A percentile compares a stretch with the other conserved stretches of the same genome.
phyloP scores from a whole-genome alignment of 1,140 invertebrate species.

The Oryctes rhinoceros region DNA sequence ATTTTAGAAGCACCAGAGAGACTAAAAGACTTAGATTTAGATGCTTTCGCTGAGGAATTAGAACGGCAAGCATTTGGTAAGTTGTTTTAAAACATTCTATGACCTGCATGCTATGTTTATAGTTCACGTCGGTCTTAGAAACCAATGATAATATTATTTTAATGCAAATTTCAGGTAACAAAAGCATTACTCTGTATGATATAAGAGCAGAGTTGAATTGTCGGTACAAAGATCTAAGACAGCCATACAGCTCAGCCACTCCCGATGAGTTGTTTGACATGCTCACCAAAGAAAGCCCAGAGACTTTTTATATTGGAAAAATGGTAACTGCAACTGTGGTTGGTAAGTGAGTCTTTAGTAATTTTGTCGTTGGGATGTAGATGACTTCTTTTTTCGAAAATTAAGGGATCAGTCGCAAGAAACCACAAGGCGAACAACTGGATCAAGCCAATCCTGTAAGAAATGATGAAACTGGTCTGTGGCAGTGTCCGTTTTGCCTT shows the following conservation, averaged over 20 bases:
- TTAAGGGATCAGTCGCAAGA: constrained; percentile 78
- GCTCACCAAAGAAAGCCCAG: constrained; percentile 95
- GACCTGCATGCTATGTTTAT: too few relatives aligned
- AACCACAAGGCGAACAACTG: constrained; percentile 91
- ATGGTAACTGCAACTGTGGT: constrained; percentile 80
- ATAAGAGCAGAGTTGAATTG: constrained; percentile 95
- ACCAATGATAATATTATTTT: background rate
- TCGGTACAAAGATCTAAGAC: constrained; percentile 93
- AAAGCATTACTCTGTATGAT: constrained; percentile 97
- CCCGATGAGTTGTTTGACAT: constrained; percentile 93
- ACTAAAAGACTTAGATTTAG: constrained; percentile 95
- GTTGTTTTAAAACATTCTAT: background rate
- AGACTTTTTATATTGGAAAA: constrained; percentile 94
- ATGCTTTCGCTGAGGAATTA: constrained; percentile 98
- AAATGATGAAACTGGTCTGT: constrained; percentile 92
- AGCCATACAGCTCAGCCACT: constrained; percentile 79
- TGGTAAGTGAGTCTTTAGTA: constrained; percentile 56
- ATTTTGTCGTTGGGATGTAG: background rate
- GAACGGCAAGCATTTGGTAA: constrained; percentile 78
- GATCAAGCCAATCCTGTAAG: constrained; percentile 95
- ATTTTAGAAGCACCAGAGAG: constrained; percentile 95
- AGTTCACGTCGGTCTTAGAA: too few relatives aligned
- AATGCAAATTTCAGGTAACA: constrained; percentile 85
- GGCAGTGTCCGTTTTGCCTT: constrained; percentile 97
- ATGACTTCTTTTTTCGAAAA: too few relatives aligned